Evolutionary conservation across 2,797 vertebrate species (phyloP).

Genomic region (Anabas testudineus): DNA sequence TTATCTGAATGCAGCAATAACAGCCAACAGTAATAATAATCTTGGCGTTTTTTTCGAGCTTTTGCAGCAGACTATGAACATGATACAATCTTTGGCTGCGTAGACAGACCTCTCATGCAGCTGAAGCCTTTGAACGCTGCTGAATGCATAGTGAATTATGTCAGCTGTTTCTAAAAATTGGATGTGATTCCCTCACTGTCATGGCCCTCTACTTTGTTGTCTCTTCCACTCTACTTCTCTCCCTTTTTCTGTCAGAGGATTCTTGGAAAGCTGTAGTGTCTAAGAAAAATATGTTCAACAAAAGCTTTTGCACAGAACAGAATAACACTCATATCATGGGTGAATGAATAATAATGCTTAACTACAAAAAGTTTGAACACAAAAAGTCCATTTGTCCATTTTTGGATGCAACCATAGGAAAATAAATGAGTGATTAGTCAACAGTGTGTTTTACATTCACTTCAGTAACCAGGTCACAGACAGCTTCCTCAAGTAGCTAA

Average conservation of each 20-base stretch:
- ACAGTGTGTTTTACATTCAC: too few species aligned
- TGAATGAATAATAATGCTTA: constrained; percentile 28
- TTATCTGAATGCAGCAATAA: constrained; percentile 45
- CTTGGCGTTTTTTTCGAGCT: constrained; percentile 30
- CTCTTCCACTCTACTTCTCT: constrained; percentile 21
- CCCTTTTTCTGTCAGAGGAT: constrained; percentile 27
- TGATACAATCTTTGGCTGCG: constrained; percentile 50
- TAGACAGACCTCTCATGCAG: constrained; percentile 31
- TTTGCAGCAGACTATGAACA: constrained; percentile 29
- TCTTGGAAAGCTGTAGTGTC: constrained; percentile 57
- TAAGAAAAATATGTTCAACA: constrained; percentile 37
- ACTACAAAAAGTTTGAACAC: constrained; percentile 10
- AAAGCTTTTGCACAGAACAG: constrained; percentile 3
- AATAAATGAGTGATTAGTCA: not conserved
- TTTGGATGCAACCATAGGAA: not conserved
- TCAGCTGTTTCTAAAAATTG: constrained; percentile 72
- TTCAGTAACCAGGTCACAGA: too few species aligned
- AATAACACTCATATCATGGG: constrained; percentile 12
- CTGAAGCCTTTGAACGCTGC: constrained; percentile 50
- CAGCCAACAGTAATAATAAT: constrained; percentile 59
- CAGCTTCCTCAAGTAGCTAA: too few species aligned
- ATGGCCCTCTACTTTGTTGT: constrained; percentile 25
- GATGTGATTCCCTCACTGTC: constrained; percentile 46
- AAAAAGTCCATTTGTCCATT: constrained; percentile 17
- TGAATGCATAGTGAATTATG: constrained; percentile 65